A percentile compares a stretch with the other conserved stretches of the same genome.
These are phyloP conservation scores for Pogonophryne albipinna DNA, from an alignment of 2,797 vertebrate genomes.

Conservation along the genomic window DNA sequence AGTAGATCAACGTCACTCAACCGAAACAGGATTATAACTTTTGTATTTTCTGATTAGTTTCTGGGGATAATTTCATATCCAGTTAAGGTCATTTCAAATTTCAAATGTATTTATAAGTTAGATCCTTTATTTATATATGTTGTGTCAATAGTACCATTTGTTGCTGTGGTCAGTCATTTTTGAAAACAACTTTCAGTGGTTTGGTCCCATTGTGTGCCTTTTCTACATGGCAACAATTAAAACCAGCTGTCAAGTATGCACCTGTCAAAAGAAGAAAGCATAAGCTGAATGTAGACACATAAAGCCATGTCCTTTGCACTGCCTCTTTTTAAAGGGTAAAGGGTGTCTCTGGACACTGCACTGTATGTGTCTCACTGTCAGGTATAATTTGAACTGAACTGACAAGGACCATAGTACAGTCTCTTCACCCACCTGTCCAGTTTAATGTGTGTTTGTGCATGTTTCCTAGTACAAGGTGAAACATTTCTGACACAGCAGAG, in stretches of 20 bases:
- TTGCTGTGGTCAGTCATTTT: not conserved
- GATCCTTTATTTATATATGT: not conserved
- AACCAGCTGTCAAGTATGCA: slow-evolving; percentile 46
- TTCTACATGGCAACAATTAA: slow-evolving; percentile 6
- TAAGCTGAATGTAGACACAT: slow-evolving; percentile 36
- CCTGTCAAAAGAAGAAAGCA: slow-evolving; percentile 47
- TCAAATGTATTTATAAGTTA: not conserved
- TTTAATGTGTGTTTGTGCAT: slow-evolving; percentile 58
- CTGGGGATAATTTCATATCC: not conserved
- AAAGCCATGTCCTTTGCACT: slow-evolving; percentile 53
- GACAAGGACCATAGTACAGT: slow-evolving; percentile 70
- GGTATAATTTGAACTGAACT: slow-evolving; percentile 71
- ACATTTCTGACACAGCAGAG: slow-evolving; percentile 78
- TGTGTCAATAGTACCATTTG: no score
- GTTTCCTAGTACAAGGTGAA: slow-evolving; percentile 74
- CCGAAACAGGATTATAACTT: slow-evolving; percentile 38
- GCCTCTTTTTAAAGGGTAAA: slow-evolving; percentile 57
- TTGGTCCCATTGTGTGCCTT: not conserved
- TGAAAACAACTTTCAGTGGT: not conserved
- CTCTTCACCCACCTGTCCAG: slow-evolving; percentile 71
- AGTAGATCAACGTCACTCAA: slow-evolving; percentile 70
- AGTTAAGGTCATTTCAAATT: not conserved
- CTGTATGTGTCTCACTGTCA: slow-evolving; percentile 71
- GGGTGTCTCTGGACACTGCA: slow-evolving; percentile 62
- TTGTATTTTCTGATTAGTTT: not conserved